phyloP scores from a whole-genome alignment of 2,113 vertebrate species.

The Chascanopsetta lugubris region DNA sequence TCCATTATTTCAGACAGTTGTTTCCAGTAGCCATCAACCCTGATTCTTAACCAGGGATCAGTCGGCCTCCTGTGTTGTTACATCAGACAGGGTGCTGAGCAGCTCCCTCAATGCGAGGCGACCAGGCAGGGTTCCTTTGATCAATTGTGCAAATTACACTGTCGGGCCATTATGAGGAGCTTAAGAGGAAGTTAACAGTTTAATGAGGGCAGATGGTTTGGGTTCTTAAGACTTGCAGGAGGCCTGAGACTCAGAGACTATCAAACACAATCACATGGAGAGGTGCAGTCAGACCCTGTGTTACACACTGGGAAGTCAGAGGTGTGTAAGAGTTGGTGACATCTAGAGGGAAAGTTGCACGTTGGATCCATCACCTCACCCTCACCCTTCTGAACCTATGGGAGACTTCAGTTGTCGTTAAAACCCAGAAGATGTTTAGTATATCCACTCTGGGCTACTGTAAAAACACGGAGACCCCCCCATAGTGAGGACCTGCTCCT shows the following conservation, averaged over 20 bases:
- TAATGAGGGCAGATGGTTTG: background rate
- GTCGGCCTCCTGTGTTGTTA: background rate
- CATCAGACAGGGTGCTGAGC: background rate
- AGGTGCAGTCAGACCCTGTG: background rate
- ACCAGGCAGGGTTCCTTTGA: background rate
- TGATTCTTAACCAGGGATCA: background rate
- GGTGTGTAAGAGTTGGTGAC: no score
- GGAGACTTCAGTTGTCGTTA: no score
- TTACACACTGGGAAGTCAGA: background rate
- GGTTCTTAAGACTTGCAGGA: background rate
- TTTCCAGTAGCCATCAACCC: no score
- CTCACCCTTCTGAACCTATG: no score
- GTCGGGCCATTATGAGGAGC: background rate
- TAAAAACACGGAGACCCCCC: no score
- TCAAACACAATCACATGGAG: background rate
- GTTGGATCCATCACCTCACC: no score
- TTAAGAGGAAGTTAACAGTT: background rate
- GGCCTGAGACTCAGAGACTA: background rate
- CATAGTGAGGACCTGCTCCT: no score
- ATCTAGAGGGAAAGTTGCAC: no score
- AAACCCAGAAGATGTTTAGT: no score
- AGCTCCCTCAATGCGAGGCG: background rate
- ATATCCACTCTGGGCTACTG: no score
- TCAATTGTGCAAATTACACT: slow-evolving; percentile 5
- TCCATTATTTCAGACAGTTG: no score